Evolutionary conservation across 1,140 invertebrate species (phyloP).

Genomic region (Mycetomoellerius zeteki): DNA sequence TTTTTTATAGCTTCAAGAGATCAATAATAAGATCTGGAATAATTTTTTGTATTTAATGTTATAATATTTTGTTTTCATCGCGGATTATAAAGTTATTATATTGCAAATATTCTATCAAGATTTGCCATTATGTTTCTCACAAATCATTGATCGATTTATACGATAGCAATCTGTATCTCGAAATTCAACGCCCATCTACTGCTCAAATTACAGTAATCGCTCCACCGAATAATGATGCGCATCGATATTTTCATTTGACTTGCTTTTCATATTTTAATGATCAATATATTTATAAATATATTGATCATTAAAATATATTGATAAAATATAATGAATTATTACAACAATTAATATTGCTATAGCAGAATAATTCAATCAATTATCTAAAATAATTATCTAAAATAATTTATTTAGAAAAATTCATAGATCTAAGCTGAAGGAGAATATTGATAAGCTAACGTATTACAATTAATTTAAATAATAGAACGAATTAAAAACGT

Average conservation of each 20-base stretch:
- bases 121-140: not conserved
- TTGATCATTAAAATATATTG: not conserved
- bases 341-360: not conserved
- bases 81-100: not conserved
- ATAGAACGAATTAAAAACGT: not conserved
- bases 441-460: not conserved
- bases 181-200: constrained; percentile 71
- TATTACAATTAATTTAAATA: constrained; percentile 5
- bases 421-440: not conserved
- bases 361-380: not conserved
- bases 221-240: not conserved
- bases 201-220: constrained; percentile 58
- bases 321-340: not conserved
- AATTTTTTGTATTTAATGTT: not conserved
- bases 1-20: not conserved
- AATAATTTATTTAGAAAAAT: constrained; percentile 4
- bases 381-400: not conserved
- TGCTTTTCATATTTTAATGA: too few relatives aligned
- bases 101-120: not conserved
- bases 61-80: not conserved
- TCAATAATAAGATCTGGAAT: not conserved
- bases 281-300: too few relatives aligned
- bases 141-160: constrained; percentile 29
- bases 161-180: constrained; percentile 83
- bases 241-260: constrained; percentile 1